Conservation (phyloP, 2,888 invertebrate species). For the Schrankia costaestrigalis region DNA sequence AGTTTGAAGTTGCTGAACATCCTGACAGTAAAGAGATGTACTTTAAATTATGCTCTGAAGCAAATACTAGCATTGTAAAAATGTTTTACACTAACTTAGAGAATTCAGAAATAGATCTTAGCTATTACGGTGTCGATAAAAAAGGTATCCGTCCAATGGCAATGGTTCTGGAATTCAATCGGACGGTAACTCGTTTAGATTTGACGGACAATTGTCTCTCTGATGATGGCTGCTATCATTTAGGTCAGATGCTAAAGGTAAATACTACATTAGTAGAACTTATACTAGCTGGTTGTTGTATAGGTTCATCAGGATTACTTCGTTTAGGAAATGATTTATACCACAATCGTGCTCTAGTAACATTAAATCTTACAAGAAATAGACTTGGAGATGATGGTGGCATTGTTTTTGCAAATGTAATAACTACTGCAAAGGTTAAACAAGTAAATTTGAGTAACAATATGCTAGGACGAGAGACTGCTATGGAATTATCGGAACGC, state of each 20-base stretch:
- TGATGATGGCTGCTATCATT: constrained; percentile 48
- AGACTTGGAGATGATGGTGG: constrained; percentile 43
- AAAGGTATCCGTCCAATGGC: constrained; percentile 46
- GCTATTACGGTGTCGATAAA: constrained; percentile 42
- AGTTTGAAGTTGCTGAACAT: constrained; percentile 25
- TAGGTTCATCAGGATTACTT: constrained; percentile 38
- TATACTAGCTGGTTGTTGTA: constrained; percentile 42
- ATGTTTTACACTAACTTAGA: constrained; percentile 40
- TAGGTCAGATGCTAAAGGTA: constrained; percentile 39
- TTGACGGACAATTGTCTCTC: constrained; percentile 44
- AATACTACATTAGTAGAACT: constrained; percentile 42
- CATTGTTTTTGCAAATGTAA: constrained; percentile 28
- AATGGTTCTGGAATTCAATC: constrained; percentile 40
- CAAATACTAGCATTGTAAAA: constrained; percentile 36
- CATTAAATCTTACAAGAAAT: constrained; percentile 39
- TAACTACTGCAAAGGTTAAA: constrained; percentile 24
- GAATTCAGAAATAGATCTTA: constrained; percentile 37
- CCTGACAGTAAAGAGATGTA: constrained; percentile 46
- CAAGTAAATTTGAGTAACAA: constrained; percentile 41
- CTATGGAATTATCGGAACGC: constrained; percentile 34
- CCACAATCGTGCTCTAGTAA: constrained; percentile 30
- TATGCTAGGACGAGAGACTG: constrained; percentile 30
- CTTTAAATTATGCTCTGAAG: constrained; percentile 40
- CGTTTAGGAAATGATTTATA: constrained; percentile 30
- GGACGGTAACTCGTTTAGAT: constrained; percentile 33